These are phyloP conservation scores for Epistrophella euchroma DNA, from an alignment of 2,888 invertebrate species.

Conservation along the genomic window DNA sequence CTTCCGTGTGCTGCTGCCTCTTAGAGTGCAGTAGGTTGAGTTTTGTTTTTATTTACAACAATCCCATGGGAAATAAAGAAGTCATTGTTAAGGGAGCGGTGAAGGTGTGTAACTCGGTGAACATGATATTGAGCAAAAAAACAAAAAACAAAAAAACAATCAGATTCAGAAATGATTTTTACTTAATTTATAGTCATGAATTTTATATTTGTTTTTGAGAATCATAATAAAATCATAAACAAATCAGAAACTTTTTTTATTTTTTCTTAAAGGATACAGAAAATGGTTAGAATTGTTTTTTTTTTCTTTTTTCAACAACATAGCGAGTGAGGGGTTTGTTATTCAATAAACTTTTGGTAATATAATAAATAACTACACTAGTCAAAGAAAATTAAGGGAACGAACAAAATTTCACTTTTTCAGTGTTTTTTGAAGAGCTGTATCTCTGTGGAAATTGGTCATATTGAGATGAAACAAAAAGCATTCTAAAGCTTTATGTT, in stretches of 20 bases:
- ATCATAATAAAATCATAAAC: background rate
- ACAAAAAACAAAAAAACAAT: background rate
- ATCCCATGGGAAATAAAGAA: conserved; percentile 55
- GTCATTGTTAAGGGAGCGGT: conserved; percentile 40
- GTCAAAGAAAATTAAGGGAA: no score
- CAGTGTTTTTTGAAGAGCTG: no score
- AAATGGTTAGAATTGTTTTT: no score
- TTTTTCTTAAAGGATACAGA: background rate
- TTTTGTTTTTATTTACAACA: conserved; percentile 19
- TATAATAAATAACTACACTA: no score
- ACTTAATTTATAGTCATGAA: conserved; percentile 67
- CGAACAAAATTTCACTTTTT: no score
- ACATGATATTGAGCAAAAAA: conserved; percentile 20
- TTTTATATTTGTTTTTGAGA: conserved; percentile 52
- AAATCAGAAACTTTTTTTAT: background rate
- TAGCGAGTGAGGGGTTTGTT: no score
- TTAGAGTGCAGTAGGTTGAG: conserved; percentile 55
- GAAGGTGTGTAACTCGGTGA: conserved; percentile 19
- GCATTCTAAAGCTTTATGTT: no score
- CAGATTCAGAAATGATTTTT: conserved; percentile 58
- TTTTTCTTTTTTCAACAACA: no score
- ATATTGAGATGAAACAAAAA: no score
- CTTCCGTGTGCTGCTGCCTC: conserved; percentile 61
- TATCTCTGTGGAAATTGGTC: no score
- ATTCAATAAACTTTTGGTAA: no score